A percentile compares a stretch with the other conserved stretches of the same genome.
Conservation (phyloP, 2,888 invertebrate genomes). For the Helleia helle region DNA sequence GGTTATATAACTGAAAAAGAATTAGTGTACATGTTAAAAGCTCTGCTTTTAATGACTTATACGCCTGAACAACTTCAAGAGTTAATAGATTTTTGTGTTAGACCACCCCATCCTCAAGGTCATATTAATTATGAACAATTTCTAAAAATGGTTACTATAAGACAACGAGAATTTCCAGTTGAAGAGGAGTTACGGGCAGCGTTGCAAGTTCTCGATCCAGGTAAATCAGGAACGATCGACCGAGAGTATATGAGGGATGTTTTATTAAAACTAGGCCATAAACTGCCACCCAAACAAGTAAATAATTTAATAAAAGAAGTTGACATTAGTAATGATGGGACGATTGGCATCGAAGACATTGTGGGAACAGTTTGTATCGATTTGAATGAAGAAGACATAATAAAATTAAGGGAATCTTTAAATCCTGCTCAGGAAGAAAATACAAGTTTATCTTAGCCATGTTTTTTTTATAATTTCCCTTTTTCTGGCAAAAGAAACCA, state of each 20-base stretch:
- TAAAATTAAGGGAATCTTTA: no score
- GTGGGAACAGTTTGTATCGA: conserved; percentile 62
- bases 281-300: conserved; percentile 39
- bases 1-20: conserved; percentile 55
- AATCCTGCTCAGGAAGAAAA: conserved; percentile 29
- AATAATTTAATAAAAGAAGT: conserved; percentile 58
- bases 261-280: conserved; percentile 42
- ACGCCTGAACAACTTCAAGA: conserved; percentile 56
- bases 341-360: conserved; percentile 55
- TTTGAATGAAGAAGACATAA: conserved; percentile 50
- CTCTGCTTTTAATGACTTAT: conserved; percentile 46
- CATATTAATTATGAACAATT: conserved; percentile 55
- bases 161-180: conserved; percentile 44
- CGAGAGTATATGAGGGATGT: conserved; percentile 46
- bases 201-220: conserved; percentile 48
- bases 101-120: conserved; percentile 50
- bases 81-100: conserved; percentile 45
- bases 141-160: conserved; percentile 49
- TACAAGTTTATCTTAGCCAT: no score
- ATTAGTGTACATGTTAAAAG: conserved; percentile 53
- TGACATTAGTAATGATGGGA: conserved; percentile 56
- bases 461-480: no score
- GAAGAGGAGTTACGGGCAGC: conserved; percentile 54
- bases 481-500: no score
- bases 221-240: conserved; percentile 38